A percentile compares a stretch with the other conserved stretches of the same genome.
phyloP scores from a whole-genome alignment of 2,888 invertebrate species.

The Gari tellinella region DNA sequence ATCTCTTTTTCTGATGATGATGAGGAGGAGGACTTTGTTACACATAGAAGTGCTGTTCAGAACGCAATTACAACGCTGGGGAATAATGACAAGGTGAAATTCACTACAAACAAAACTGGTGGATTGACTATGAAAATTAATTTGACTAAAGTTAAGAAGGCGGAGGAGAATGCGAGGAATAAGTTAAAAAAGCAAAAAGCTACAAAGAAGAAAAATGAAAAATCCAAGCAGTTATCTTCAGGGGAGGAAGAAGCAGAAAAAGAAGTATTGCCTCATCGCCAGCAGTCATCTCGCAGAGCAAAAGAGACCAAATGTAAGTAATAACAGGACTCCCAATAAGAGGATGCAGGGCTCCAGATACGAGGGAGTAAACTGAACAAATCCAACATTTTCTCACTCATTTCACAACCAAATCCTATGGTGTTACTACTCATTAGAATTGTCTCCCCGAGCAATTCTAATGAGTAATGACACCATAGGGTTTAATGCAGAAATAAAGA shows the following conservation, averaged over 20 bases:
- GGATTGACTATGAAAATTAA: conserved; percentile 65
- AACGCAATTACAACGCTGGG: conserved; percentile 66
- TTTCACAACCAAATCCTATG: no score
- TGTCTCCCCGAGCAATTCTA: no score
- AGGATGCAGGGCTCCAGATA: no score
- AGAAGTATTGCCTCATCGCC: conserved; percentile 59
- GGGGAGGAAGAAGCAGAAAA: conserved; percentile 39
- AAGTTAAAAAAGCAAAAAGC: conserved; percentile 48
- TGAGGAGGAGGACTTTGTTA: conserved; percentile 38
- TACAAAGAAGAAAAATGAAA: conserved; percentile 24
- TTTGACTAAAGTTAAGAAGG: conserved; percentile 55
- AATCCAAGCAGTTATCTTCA: conserved; percentile 40
- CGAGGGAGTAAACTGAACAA: no score
- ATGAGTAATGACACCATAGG: no score
- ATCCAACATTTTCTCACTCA: no score
- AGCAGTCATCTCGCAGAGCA: conserved; percentile 72
- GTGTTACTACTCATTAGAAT: no score
- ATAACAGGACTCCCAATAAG: no score
- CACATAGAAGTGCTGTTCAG: conserved; percentile 62
- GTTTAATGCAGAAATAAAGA: no score
- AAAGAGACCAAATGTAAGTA: conserved; percentile 68
- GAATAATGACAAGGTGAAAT: conserved; percentile 67
- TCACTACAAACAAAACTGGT: conserved; percentile 61
- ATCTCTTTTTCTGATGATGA: conserved; percentile 76
- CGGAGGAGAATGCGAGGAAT: conserved; percentile 49